Base-by-base conservation (phyloP, 1,140 invertebrate genomes). In the Eupristina koningsbergeri region DNA sequence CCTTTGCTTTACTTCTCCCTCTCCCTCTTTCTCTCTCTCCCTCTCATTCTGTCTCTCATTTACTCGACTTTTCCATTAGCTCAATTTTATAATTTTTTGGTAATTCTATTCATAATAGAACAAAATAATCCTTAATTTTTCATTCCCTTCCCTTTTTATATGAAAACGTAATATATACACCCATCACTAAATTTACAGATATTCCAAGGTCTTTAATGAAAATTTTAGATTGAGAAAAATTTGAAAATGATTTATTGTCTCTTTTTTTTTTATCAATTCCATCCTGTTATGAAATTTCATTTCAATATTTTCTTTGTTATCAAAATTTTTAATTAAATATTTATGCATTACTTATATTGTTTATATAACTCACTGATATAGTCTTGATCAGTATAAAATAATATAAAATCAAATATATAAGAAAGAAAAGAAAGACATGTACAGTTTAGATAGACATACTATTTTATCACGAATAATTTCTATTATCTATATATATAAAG, bases 71-170 rank as follows among this genome's bases (percentile, higher is more conserved):
- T 36, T 39, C 9, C 39, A 36, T 34, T 71, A 45, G 50, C 84
- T 84, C 87, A 89, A 85, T 91, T 91, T 91, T 90, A 89, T 89
- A 88, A 89, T 91, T 91, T 91, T 87, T 88, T 89, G 86, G 83
- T 86, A 84, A 90, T 89, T 87, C 89, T 79, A 7, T 39, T 79
- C 47, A 45, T 63, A 79, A 79, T 79, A 31, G 45, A 80, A 8
- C 17, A 11, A 71, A 80, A 80, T 67, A 34, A 5, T 34, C 7
- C 34, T 69, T 69, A 17, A 39, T 36, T 69, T 17, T 39, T 69
- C 64, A 19, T 69, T 39, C 39, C 63, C 17, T 67, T 64, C 5
- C 13, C n/a, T 64, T 64, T 64, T 1, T 69, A 34, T 45, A 45
- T 45, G 11, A 7, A 7, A 5, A 11, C 41, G 5, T 45, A 45